Conservation (phyloP, 2,888 invertebrate species). For the Odontothrips loti region DNA sequence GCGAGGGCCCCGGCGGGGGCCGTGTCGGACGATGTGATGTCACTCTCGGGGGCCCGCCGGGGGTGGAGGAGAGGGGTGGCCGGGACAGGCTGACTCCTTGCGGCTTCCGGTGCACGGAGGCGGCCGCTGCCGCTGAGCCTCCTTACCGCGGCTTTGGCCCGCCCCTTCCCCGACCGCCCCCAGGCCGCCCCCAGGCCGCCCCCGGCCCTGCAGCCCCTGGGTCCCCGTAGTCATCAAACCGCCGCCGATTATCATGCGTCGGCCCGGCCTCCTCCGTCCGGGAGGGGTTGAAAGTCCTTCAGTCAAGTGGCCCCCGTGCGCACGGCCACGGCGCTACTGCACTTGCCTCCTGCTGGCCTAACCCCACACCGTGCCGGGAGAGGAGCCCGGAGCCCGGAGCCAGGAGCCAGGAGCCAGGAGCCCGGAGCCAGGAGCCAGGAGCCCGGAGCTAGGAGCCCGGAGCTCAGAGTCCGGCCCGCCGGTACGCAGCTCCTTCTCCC, state of each 20-base stretch:
- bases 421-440: too few species aligned
- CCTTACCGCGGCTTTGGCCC: neutral
- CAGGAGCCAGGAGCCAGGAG: too few species aligned
- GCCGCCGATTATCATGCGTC: conserved; percentile 16
- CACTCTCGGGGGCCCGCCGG: neutral
- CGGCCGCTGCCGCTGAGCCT: neutral
- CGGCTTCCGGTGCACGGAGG: neutral
- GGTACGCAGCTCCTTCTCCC: too few species aligned
- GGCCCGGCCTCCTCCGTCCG: neutral
- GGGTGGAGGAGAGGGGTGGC: neutral
- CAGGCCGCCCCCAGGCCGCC: too few species aligned
- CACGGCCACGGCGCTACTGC: neutral
- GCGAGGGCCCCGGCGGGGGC: too few species aligned
- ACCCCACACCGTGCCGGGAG: neutral
- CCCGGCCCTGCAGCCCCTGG: neutral
- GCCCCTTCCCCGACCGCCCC: neutral
- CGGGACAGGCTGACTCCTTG: neutral
- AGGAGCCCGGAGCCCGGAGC: too few species aligned
- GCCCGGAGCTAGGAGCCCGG: too few species aligned
- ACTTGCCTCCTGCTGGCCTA: neutral
- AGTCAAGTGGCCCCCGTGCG: conserved; percentile 9
- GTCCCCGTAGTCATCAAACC: conserved; percentile 20
- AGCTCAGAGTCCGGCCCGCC: too few species aligned
- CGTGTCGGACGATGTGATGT: neutral
- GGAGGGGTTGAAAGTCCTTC: neutral